These are phyloP conservation scores for Ochlodes sylvanus DNA, from an alignment of 2,888 invertebrate genomes.

Conservation along the genomic window DNA sequence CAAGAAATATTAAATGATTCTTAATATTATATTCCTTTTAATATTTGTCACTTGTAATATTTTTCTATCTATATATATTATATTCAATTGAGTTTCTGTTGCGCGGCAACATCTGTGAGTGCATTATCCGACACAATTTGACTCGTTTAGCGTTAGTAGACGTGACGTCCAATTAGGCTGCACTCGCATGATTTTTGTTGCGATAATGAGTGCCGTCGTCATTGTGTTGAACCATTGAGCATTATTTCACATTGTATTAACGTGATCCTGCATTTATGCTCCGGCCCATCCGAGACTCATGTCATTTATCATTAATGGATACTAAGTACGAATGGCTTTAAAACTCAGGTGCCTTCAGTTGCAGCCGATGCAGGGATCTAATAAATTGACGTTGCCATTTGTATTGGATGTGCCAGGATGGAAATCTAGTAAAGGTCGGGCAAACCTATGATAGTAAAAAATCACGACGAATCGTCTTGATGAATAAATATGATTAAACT, in stretches of 20 bases:
- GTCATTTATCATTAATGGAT: neutral
- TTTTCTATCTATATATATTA: neutral
- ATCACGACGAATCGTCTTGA: too few species aligned
- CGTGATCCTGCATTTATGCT: neutral
- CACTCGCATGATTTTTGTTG: constrained; percentile 9
- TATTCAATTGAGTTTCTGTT: neutral
- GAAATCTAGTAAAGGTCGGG: too few species aligned
- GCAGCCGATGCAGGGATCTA: too few species aligned
- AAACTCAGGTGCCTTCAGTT: too few species aligned
- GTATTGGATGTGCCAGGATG: too few species aligned
- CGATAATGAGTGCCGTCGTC: constrained; percentile 1
- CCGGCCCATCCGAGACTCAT: neutral
- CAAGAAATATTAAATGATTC: too few species aligned
- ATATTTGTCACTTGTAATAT: too few species aligned
- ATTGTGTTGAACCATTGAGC: neutral
- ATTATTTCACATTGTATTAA: neutral
- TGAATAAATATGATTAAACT: too few species aligned
- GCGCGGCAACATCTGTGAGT: neutral
- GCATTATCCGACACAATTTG: constrained; percentile 5
- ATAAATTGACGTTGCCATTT: too few species aligned
- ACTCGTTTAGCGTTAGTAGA: constrained; percentile 7
- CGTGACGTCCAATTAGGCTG: constrained; percentile 13
- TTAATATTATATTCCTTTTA: too few species aligned
- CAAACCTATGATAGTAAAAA: too few species aligned
- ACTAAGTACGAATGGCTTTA: too few species aligned